Evolutionary conservation across 1,140 invertebrate genomes (phyloP), one percentile per base, ranked within the genome.

Genomic region (Heliconius congener): DNA sequence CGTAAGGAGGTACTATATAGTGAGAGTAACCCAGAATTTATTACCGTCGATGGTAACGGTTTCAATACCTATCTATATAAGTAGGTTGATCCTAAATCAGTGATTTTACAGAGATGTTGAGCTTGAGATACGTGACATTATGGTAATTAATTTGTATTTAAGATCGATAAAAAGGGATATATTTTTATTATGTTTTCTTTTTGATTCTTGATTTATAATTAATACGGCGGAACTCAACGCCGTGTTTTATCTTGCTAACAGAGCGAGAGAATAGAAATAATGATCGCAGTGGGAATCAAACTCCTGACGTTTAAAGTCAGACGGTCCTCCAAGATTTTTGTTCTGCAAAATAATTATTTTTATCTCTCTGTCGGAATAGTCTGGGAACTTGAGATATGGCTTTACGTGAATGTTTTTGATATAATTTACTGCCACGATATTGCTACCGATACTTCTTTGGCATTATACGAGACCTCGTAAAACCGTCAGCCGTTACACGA

Each of bases 391-490:
- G 60, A 66, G 27, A 66, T 66, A 66, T 66, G 9, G 27, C 27
- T 57, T 57, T 16, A 66, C 23, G 60, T 66, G 19, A 60, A 60
- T 60, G 55, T 60, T 60, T 60, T 60, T 23, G 60, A 66, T 66
- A 66, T 66, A 66, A 66, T 66, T 66, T 66, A 66, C 60, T 66
- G 60, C 60, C 27, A 30, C 39, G 37, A 46, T 76, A 71, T 71
- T 42, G 74, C 37, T 70, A 39, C 60, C 60, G 46, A 76, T 76
- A 76, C 39, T 76, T 70, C 74, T 76, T 76, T 46, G 34, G 37
- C 50, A 73, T 73, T 50, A 73, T 78, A 78, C 76, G 39, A 60
- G 72, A 78, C 60, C 71, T 73, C 76, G 39, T 78, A 78, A 78
- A 60, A 50, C 50, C 50, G 52, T 73, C 76, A 78, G 71, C 52